phyloP scores from a whole-genome alignment of 53 echinoderm and acorn worm genomes.

The Zoroaster sp. region DNA sequence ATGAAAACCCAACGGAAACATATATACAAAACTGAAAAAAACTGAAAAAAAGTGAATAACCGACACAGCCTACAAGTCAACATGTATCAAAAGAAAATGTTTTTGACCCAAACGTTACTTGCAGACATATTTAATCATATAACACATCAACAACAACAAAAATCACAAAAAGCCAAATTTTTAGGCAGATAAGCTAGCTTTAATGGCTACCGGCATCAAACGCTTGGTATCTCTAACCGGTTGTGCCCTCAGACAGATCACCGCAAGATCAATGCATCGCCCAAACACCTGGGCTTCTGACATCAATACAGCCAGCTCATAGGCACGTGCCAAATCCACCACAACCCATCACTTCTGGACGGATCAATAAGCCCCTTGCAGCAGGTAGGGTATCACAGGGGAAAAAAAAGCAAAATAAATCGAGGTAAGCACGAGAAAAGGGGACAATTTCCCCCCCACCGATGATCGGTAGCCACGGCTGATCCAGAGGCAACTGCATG shows the following conservation, averaged over 20 bases:
- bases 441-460: background rate
- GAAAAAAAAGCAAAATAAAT: conserved; percentile 6
- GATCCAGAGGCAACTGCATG: conserved; percentile 13
- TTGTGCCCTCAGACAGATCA: conserved; percentile 34
- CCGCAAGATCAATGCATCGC: conserved; percentile 41
- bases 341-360: conserved; percentile 32
- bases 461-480: background rate
- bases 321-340: conserved; percentile 15
- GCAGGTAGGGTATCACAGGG: conserved; percentile 11
- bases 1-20: too few relatives aligned
- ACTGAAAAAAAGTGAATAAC: too few relatives aligned
- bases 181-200: background rate
- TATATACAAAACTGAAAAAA: too few relatives aligned
- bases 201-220: background rate
- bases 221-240: background rate
- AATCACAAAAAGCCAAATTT: background rate
- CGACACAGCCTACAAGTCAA: too few relatives aligned
- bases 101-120: too few relatives aligned
- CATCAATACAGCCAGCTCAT: conserved; percentile 3
- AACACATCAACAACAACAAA: background rate
- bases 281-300: conserved; percentile 41
- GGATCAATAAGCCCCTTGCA: conserved; percentile 32
- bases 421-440: conserved; percentile 20
- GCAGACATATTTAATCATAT: too few relatives aligned
- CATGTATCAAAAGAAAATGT: too few relatives aligned